Conservation (phyloP, 2,113 vertebrate species). For the Campylomormyrus tamandua region DNA sequence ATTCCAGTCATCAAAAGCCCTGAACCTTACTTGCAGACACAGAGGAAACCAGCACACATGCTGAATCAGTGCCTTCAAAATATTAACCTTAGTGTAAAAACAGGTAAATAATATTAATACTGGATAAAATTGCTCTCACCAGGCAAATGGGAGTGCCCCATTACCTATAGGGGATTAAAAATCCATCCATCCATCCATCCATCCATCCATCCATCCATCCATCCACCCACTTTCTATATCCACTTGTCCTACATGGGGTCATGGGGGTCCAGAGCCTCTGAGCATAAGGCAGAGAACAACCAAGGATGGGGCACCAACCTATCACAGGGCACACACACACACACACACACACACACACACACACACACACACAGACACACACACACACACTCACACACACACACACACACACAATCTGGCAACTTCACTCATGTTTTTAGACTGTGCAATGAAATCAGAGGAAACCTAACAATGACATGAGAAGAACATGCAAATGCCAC, state of each 20-base stretch:
- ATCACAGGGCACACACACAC: too few relatives aligned
- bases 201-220: neutral
- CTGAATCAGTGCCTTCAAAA: neutral
- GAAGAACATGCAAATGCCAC: neutral
- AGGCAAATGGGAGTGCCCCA: neutral
- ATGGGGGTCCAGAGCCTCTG: neutral
- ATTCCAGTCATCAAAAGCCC: conserved; percentile 21
- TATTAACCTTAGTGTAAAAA: neutral
- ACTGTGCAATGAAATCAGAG: neutral
- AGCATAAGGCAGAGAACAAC: neutral
- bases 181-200: neutral
- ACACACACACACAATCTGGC: neutral
- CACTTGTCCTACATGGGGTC: neutral
- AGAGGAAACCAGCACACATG: neutral
- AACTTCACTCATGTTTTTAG: neutral
- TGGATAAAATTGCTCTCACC: neutral
- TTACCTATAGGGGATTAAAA: neutral
- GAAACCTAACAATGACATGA: neutral
- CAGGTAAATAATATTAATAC: neutral
- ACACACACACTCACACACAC: too few relatives aligned
- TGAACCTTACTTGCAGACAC: neutral
- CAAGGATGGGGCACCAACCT: neutral
- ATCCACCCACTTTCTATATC: neutral
- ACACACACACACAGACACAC: too few relatives aligned
- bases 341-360: too few relatives aligned